Evolutionary conservation across 2,797 vertebrate species (phyloP).

Genomic region (Lagocephalus sceleratus): DNA sequence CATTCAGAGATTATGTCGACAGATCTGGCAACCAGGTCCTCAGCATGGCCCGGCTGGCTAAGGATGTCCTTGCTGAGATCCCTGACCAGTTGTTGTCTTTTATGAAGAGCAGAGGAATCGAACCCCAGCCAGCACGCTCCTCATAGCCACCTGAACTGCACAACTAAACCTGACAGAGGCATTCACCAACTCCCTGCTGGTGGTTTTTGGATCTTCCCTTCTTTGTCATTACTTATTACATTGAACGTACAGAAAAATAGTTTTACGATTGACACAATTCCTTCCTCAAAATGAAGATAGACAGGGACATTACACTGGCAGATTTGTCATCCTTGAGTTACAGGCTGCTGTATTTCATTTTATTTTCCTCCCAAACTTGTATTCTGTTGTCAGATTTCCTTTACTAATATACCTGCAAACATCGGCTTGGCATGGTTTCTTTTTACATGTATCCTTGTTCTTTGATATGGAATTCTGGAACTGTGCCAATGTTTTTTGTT

Average conservation of each 20-base stretch:
- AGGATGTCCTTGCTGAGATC: conserved; percentile 90
- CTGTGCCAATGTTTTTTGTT: too few species aligned
- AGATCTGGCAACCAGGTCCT: conserved; percentile 93
- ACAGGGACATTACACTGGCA: too few species aligned
- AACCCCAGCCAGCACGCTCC: conserved; percentile 76
- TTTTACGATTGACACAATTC: conserved; percentile 1
- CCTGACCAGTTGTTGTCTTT: conserved; percentile 92
- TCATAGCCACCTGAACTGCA: conserved; percentile 60
- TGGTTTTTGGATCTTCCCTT: conserved; percentile 9
- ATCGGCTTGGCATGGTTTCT: too few species aligned
- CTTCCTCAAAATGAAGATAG: not conserved
- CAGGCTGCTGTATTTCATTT: too few species aligned
- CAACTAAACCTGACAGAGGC: conserved; percentile 28
- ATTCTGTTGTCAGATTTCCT: too few species aligned
- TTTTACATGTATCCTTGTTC: too few species aligned
- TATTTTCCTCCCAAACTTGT: too few species aligned
- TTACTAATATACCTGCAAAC: too few species aligned
- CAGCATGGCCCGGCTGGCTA: conserved; percentile 93
- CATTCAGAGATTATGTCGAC: conserved; percentile 95
- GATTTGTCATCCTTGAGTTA: too few species aligned
- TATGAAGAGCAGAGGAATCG: conserved; percentile 86
- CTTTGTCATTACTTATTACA: conserved; percentile 10
- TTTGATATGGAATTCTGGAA: too few species aligned
- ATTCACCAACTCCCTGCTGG: conserved; percentile 2
- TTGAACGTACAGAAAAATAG: conserved; percentile 13